Evolutionary conservation across 1,140 invertebrate genomes (phyloP).

Genomic region (Leucophenga varia): DNA sequence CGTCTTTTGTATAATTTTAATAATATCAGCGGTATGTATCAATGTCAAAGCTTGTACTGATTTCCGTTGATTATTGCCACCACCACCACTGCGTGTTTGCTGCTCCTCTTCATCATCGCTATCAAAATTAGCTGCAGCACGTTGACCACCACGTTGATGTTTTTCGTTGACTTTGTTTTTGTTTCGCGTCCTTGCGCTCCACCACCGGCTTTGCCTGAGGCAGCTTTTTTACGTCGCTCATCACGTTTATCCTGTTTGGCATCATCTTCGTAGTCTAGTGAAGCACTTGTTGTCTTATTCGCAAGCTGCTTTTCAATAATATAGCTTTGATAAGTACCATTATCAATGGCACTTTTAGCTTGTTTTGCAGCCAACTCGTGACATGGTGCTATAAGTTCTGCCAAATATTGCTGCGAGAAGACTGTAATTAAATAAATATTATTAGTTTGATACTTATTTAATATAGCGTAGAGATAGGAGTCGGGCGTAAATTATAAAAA

Average conservation of each 20-base stretch:
- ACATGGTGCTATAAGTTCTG: slow-evolving; percentile 70
- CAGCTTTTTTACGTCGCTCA: slow-evolving; percentile 84
- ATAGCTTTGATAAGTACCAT: slow-evolving; percentile 67
- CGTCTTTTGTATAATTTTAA: slow-evolving; percentile 64
- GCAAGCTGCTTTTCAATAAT: slow-evolving; percentile 64
- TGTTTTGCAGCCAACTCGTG: slow-evolving; percentile 69
- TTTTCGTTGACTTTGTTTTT: slow-evolving; percentile 94
- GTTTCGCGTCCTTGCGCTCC: slow-evolving; percentile 92
- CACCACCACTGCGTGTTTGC: slow-evolving; percentile 8
- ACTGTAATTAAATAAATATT: slow-evolving; percentile 56
- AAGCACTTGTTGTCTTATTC: slow-evolving; percentile 33
- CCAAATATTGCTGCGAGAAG: slow-evolving; percentile 68
- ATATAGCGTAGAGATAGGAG: too few relatives aligned
- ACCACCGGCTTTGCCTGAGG: slow-evolving; percentile 82
- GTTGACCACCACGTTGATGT: slow-evolving; percentile 60
- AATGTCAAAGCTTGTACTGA: slow-evolving; percentile 30
- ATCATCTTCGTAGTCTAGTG: slow-evolving; percentile 31
- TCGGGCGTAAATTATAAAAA: too few relatives aligned
- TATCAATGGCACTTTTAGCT: slow-evolving; percentile 71
- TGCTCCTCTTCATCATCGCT: slow-evolving; percentile 62
- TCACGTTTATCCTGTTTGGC: slow-evolving; percentile 77
- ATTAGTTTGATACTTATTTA: too few relatives aligned
- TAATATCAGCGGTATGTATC: slow-evolving; percentile 69
- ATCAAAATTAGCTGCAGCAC: slow-evolving; percentile 61
- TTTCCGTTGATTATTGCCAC: slow-evolving; percentile 19